A percentile compares a stretch with the other conserved stretches of the same genome.
phyloP scores from a whole-genome alignment of 2,888 invertebrate genomes.

The Agonopterix arenella region DNA sequence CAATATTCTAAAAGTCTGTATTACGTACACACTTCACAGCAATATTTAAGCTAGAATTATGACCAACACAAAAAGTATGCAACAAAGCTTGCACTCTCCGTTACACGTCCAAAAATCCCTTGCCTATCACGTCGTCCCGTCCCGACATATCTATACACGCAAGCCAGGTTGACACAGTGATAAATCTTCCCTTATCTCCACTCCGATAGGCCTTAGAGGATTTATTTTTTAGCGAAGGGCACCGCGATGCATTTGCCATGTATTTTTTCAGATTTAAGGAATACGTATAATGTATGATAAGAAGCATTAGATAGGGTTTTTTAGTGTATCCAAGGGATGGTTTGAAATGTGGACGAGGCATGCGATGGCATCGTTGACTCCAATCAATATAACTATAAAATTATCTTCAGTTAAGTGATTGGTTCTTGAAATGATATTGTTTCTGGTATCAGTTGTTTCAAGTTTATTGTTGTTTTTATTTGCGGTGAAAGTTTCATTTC shows the following conservation, averaged over 20 bases:
- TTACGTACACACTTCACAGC: too few species aligned
- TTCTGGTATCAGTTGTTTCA: background rate
- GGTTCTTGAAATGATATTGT: slow-evolving; percentile 10
- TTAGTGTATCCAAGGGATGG: slow-evolving; percentile 31
- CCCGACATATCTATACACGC: slow-evolving; percentile 12
- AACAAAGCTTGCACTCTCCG: too few species aligned
- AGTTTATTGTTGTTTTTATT: background rate
- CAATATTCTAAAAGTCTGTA: too few species aligned
- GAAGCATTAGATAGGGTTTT: slow-evolving; percentile 49
- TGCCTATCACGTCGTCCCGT: background rate
- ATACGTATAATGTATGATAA: slow-evolving; percentile 65
- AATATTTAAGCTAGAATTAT: too few species aligned
- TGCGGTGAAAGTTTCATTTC: too few species aligned
- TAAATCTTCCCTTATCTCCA: slow-evolving; percentile 47
- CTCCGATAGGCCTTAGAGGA: slow-evolving; percentile 24
- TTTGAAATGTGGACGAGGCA: slow-evolving; percentile 42
- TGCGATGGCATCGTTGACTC: slow-evolving; percentile 33
- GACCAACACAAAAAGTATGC: too few species aligned
- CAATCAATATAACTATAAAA: slow-evolving; percentile 29
- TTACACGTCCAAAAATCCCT: too few species aligned
- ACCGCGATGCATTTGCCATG: slow-evolving; percentile 48
- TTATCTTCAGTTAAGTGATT: slow-evolving; percentile 34
- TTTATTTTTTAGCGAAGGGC: slow-evolving; percentile 46
- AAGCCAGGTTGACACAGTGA: slow-evolving; percentile 34
- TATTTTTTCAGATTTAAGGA: slow-evolving; percentile 41